These are phyloP conservation scores for Lycopodina hypogea DNA, from an alignment of 37 sponge, comb jelly and placozoan species.

Conservation along the genomic window DNA sequence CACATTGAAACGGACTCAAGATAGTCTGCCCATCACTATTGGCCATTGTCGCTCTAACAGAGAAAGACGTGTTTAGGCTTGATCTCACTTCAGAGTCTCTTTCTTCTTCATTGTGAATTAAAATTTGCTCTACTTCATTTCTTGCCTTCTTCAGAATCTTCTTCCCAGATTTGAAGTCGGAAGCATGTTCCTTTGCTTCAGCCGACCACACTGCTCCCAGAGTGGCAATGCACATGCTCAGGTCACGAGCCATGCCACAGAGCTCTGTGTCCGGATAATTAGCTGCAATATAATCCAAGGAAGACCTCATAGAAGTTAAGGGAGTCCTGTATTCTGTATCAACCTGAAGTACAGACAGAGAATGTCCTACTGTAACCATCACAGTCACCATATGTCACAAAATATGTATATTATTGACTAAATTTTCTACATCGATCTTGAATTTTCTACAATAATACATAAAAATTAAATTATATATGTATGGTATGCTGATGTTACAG, in stretches of 20 bases:
- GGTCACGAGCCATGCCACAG: slow-evolving; percentile 44
- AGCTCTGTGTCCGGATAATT: slow-evolving; percentile 52
- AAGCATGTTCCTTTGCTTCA: slow-evolving; percentile 31
- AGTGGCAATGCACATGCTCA: slow-evolving; percentile 74
- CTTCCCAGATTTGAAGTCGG: slow-evolving; percentile 5
- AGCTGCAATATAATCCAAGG: slow-evolving; percentile 31
- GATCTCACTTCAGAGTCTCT: neutral
- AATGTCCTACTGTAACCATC: too few species aligned
- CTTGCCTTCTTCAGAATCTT: neutral
- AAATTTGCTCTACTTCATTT: neutral
- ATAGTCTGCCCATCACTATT: neutral
- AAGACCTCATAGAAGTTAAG: slow-evolving; percentile 25
- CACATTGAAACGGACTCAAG: slow-evolving; percentile 15
- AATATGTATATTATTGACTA: neutral
- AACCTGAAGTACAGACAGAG: slow-evolving; percentile 37
- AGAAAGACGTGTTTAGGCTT: neutral
- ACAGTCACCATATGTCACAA: neutral
- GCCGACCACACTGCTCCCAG: slow-evolving; percentile 73
- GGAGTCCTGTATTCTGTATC: slow-evolving; percentile 22
- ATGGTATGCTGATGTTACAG: too few species aligned
- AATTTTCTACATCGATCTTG: neutral
- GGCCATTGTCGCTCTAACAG: neutral
- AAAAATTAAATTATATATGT: too few species aligned
- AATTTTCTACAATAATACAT: neutral
- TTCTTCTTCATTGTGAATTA: neutral